Evolutionary conservation across 1,140 invertebrate genomes (phyloP).

Genomic region (Drosophila pectinifera): DNA sequence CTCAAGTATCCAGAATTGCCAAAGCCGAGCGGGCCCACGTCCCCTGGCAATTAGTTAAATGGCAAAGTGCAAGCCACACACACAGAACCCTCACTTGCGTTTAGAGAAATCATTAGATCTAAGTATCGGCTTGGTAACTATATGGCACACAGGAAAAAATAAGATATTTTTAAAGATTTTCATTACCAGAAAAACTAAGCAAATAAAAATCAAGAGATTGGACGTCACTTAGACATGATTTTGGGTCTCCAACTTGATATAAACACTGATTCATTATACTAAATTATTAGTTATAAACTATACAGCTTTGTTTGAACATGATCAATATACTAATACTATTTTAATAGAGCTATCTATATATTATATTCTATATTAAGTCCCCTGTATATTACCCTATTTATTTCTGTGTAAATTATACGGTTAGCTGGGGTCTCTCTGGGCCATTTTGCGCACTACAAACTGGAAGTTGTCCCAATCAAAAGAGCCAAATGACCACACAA

Average conservation of each 20-base stretch:
- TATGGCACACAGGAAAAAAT: slow-evolving; percentile 7
- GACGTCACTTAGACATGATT: too few relatives aligned
- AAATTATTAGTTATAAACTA: too few relatives aligned
- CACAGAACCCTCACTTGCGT: not conserved
- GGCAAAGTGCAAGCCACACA: slow-evolving; percentile 48
- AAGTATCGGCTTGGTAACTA: slow-evolving; percentile 45
- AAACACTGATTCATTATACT: too few relatives aligned
- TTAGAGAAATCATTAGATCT: slow-evolving; percentile 27
- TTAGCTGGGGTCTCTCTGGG: slow-evolving; percentile 47
- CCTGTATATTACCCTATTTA: not conserved
- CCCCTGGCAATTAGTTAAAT: slow-evolving; percentile 54
- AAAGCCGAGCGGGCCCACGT: slow-evolving; percentile 20
- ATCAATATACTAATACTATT: too few relatives aligned
- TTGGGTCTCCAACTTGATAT: too few relatives aligned
- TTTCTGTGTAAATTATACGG: slow-evolving; percentile 42
- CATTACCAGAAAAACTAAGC: too few relatives aligned
- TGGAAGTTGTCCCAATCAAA: slow-evolving; percentile 77
- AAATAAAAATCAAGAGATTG: too few relatives aligned
- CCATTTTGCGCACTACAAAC: slow-evolving; percentile 62
- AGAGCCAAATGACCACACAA: slow-evolving; percentile 70
- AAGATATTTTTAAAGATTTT: too few relatives aligned
- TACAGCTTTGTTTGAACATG: too few relatives aligned
- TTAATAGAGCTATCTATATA: too few relatives aligned
- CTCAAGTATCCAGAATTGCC: slow-evolving; percentile 46
- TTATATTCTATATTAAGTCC: not conserved